A percentile compares a stretch with the other conserved stretches of the same genome.
Evolutionary conservation across 1,140 invertebrate genomes (phyloP).

Genomic region (Samia ricini): DNA sequence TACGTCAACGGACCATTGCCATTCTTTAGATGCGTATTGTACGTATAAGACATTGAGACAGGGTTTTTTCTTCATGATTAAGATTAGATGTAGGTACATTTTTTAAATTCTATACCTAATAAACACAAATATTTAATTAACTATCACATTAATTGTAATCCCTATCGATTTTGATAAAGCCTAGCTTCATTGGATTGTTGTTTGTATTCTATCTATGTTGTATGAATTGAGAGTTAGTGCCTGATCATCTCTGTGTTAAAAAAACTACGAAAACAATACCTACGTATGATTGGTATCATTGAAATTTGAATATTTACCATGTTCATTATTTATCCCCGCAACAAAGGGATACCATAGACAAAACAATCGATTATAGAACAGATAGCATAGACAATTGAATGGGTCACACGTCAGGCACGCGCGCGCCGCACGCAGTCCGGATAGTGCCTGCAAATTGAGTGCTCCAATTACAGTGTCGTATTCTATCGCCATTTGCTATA

Average conservation of each 20-base stretch:
- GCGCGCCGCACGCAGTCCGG: slow-evolving; percentile 42
- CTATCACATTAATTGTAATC: no score
- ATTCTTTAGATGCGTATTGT: slow-evolving; percentile 30
- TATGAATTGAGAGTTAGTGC: no score
- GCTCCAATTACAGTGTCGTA: slow-evolving; percentile 70
- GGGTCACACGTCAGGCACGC: slow-evolving; percentile 30
- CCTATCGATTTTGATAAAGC: no score
- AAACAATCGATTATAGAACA: slow-evolving; percentile 48
- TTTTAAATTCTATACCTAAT: no score
- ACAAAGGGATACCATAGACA: slow-evolving; percentile 47
- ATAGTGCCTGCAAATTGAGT: slow-evolving; percentile 72
- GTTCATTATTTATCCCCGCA: slow-evolving; percentile 6
- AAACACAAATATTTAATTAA: no score
- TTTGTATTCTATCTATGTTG: no score
- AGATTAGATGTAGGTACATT: background rate
- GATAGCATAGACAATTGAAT: slow-evolving; percentile 59
- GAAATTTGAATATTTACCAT: slow-evolving; percentile 3
- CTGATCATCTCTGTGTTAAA: background rate
- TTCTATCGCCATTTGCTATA: slow-evolving; percentile 32
- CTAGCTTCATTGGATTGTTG: no score
- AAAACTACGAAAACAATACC: background rate
- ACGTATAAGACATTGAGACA: background rate
- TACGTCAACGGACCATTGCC: slow-evolving; percentile 45
- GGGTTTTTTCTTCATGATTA: background rate
- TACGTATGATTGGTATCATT: slow-evolving; percentile 8